phyloP scores from a whole-genome alignment of 92 coral and sea anemone genomes.

The Phenganax stokvisi region DNA sequence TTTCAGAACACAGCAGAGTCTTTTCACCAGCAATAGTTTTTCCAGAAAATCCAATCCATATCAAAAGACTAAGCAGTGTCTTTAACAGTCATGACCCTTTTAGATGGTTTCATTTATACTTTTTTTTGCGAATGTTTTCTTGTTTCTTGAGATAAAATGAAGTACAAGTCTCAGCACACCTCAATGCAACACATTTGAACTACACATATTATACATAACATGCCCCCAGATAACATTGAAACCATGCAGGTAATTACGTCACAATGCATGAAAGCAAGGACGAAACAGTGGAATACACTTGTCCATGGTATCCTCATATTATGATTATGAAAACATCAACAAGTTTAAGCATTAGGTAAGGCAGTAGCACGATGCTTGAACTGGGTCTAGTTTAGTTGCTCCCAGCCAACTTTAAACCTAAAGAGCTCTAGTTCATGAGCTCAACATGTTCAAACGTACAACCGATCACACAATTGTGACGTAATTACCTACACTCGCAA shows the following conservation, averaged over 20 bases:
- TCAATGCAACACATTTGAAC: neutral
- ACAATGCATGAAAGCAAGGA: conserved; percentile 1
- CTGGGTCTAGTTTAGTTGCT: too few species aligned
- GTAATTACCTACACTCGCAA: too few species aligned
- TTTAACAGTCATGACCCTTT: neutral
- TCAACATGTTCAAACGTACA: too few species aligned
- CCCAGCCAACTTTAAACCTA: too few species aligned
- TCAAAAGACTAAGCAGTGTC: neutral
- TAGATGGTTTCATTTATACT: neutral
- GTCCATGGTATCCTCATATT: neutral
- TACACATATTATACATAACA: neutral
- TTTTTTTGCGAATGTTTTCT: neutral
- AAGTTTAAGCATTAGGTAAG: too few species aligned
- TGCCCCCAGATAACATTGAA: neutral
- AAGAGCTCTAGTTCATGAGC: too few species aligned
- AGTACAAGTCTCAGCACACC: neutral
- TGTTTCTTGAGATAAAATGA: neutral
- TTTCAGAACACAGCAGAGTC: neutral
- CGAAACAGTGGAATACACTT: neutral
- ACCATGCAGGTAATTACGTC: conserved; percentile 21
- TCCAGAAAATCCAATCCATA: too few species aligned
- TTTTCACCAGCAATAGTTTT: too few species aligned
- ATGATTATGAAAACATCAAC: neutral
- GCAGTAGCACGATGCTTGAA: too few species aligned
- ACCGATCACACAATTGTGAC: too few species aligned